phyloP scores from a whole-genome alignment of 92 coral and sea anemone genomes.

The Phymanthus crucifer region DNA sequence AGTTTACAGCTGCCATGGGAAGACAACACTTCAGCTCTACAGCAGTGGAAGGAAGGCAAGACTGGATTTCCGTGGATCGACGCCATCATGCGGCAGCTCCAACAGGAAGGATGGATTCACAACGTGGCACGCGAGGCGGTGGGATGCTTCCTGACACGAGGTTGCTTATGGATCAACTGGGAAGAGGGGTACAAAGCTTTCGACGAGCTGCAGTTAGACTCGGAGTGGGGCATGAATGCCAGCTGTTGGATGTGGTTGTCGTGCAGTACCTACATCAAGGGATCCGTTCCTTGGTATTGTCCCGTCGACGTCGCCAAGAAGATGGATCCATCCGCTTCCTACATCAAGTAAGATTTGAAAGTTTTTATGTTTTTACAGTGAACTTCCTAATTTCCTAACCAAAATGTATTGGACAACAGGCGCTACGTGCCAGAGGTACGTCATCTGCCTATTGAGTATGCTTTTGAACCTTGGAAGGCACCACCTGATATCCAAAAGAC shows the following conservation, averaged over 20 bases:
- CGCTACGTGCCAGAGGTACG: conserved; percentile 79
- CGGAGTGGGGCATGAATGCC: conserved; percentile 78
- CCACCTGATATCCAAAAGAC: conserved; percentile 59
- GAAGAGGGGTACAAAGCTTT: conserved; percentile 77
- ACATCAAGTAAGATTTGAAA: conserved; percentile 53
- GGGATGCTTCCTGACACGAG: conserved; percentile 76
- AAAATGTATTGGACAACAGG: conserved; percentile 31
- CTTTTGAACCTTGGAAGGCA: conserved; percentile 90
- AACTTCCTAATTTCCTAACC: background rate
- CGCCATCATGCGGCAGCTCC: conserved; percentile 52
- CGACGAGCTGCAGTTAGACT: conserved; percentile 74
- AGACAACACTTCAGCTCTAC: conserved; percentile 39
- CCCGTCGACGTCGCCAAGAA: conserved; percentile 81
- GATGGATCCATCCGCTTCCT: conserved; percentile 67
- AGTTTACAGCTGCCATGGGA: conserved; percentile 81
- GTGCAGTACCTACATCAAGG: conserved; percentile 63
- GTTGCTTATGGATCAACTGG: conserved; percentile 81
- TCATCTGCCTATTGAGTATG: conserved; percentile 51
- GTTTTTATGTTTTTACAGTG: background rate
- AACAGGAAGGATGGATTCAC: conserved; percentile 74
- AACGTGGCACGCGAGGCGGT: conserved; percentile 71
- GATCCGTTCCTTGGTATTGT: conserved; percentile 60
- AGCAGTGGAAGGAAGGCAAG: conserved; percentile 63
- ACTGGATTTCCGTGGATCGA: conserved; percentile 92
- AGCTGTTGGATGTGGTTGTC: conserved; percentile 84